These are phyloP conservation scores for Panopea generosa DNA, from an alignment of 2,888 invertebrate genomes.

Conservation along the genomic window DNA sequence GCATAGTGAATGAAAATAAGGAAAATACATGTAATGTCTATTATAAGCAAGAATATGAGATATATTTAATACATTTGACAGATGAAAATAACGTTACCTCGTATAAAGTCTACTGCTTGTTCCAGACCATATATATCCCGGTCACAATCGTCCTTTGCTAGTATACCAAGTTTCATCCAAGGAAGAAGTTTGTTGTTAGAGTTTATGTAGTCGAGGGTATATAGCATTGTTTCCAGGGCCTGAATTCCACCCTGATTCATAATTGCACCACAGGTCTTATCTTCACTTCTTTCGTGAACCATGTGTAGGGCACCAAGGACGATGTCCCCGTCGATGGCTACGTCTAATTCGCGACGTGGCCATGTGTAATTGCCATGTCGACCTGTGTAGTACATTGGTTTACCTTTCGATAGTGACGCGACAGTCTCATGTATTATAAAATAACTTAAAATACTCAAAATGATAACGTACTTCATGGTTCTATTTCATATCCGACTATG, in stretches of 20 bases:
- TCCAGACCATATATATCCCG: slow-evolving; percentile 97
- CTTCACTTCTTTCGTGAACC: slow-evolving; percentile 94
- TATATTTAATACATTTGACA: too few species aligned
- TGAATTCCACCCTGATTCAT: slow-evolving; percentile 94
- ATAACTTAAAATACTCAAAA: not conserved
- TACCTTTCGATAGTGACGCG: slow-evolving; percentile 34
- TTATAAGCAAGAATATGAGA: too few species aligned
- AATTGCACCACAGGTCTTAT: slow-evolving; percentile 94
- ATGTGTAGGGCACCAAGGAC: slow-evolving; percentile 97
- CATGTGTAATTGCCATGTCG: slow-evolving; percentile 79
- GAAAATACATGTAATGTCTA: too few species aligned
- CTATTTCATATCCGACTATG: too few species aligned
- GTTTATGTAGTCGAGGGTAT: slow-evolving; percentile 92
- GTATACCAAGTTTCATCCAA: slow-evolving; percentile 93
- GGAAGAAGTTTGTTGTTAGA: slow-evolving; percentile 88
- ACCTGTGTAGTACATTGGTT: slow-evolving; percentile 58
- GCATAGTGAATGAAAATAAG: too few species aligned
- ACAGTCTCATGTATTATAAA: not conserved
- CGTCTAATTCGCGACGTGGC: slow-evolving; percentile 87
- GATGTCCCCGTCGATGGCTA: slow-evolving; percentile 94
- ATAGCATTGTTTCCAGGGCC: slow-evolving; percentile 96
- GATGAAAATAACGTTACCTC: too few species aligned
- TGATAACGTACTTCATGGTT: too few species aligned
- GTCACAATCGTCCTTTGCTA: slow-evolving; percentile 97
- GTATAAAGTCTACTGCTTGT: slow-evolving; percentile 98